phyloP scores from a whole-genome alignment of 2,888 invertebrate species.

The Nomada goodeniana region DNA sequence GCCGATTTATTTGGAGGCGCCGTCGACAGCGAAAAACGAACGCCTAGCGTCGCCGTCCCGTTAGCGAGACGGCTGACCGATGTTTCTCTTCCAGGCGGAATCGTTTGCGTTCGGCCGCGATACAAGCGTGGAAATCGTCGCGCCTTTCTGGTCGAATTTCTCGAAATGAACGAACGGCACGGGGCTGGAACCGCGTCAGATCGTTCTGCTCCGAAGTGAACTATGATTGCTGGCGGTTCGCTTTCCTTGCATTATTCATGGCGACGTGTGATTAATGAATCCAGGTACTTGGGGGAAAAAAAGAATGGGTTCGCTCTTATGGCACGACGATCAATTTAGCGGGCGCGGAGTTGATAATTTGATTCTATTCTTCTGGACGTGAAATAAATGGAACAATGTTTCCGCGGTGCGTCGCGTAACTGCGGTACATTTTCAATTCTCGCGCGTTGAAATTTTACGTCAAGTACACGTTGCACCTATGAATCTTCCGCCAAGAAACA shows the following conservation, averaged over 20 bases:
- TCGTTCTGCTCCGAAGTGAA: neutral
- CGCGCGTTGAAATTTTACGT: too few relatives aligned
- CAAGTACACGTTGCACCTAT: too few relatives aligned
- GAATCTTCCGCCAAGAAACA: too few relatives aligned
- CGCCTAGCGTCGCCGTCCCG: slow-evolving; percentile 13
- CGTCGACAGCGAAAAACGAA: slow-evolving; percentile 26
- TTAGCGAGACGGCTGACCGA: slow-evolving; percentile 17
- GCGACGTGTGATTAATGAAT: too few relatives aligned
- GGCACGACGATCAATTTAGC: too few relatives aligned
- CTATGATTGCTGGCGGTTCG: neutral
- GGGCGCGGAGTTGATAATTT: too few relatives aligned
- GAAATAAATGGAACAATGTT: too few relatives aligned
- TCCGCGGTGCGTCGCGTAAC: too few relatives aligned
- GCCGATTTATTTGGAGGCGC: slow-evolving; percentile 43
- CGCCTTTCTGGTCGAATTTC: neutral
- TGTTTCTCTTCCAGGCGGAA: slow-evolving; percentile 20
- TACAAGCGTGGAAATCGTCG: slow-evolving; percentile 21
- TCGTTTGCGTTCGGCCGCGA: neutral
- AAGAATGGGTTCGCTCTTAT: too few relatives aligned
- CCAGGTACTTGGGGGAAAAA: neutral
- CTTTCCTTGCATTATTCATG: neutral
- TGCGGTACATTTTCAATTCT: too few relatives aligned
- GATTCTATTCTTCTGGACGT: too few relatives aligned
- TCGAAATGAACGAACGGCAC: neutral
- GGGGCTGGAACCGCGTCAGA: neutral